phyloP scores from a whole-genome alignment of 2,888 invertebrate genomes.

The Carcina quercana region DNA sequence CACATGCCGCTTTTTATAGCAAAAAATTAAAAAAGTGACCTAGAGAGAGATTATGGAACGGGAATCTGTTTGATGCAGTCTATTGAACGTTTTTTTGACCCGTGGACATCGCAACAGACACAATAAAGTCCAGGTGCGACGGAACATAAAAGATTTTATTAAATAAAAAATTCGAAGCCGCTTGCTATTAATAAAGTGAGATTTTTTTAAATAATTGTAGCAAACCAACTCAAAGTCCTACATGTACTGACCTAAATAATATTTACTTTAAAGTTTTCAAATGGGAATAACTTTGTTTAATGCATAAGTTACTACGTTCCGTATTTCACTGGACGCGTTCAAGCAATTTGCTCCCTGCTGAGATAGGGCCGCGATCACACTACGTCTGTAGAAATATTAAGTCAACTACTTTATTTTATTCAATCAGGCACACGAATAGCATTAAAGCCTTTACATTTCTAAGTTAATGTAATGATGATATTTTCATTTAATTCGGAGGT shows the following conservation, averaged over 20 bases:
- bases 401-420: too few species aligned
- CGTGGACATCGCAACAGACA: slow-evolving; percentile 56
- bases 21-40: slow-evolving; percentile 54
- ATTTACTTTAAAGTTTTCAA: too few species aligned
- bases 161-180: slow-evolving; percentile 12
- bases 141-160: slow-evolving; percentile 41
- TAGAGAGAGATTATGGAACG: slow-evolving; percentile 53
- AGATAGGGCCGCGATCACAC: slow-evolving; percentile 35
- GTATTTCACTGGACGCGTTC: slow-evolving; percentile 26
- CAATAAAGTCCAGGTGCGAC: slow-evolving; percentile 59
- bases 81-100: slow-evolving; percentile 64
- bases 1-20: slow-evolving; percentile 62
- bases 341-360: slow-evolving; percentile 60
- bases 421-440: too few species aligned
- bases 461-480: too few species aligned
- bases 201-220: slow-evolving; percentile 11
- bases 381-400: too few species aligned
- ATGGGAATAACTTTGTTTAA: too few species aligned
- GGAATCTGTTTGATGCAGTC: slow-evolving; percentile 54
- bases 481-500: too few species aligned
- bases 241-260: too few species aligned
- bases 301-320: too few species aligned
- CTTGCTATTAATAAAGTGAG: slow-evolving; percentile 27
- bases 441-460: too few species aligned
- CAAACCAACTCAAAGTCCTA: too few species aligned